Evolutionary conservation across 2,888 invertebrate species (phyloP).

Genomic region (Gymnocheta viridis): DNA sequence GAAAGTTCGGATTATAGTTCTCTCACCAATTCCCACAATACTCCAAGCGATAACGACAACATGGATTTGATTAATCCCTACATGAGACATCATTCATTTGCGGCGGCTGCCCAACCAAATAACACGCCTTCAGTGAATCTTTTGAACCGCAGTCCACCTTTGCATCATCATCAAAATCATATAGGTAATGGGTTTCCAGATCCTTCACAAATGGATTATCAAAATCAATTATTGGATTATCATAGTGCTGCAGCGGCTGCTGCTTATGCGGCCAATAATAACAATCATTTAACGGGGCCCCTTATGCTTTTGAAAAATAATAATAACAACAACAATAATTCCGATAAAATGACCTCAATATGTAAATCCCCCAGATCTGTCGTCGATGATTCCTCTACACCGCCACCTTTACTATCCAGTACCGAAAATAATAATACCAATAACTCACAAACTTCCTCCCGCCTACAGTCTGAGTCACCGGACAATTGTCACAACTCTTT

Average conservation of each 20-base stretch:
- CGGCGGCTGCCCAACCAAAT: slow-evolving; percentile 73
- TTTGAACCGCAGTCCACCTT: slow-evolving; percentile 77
- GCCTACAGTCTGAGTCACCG: slow-evolving; percentile 80
- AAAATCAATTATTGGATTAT: slow-evolving; percentile 77
- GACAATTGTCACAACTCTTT: slow-evolving; percentile 76
- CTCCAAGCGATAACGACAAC: slow-evolving; percentile 73
- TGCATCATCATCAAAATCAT: slow-evolving; percentile 67
- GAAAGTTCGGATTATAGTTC: slow-evolving; percentile 70
- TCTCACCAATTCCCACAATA: slow-evolving; percentile 56
- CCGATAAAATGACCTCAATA: slow-evolving; percentile 65
- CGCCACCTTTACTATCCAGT: slow-evolving; percentile 74
- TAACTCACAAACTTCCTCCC: slow-evolving; percentile 75
- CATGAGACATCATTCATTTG: slow-evolving; percentile 79
- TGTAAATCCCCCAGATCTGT: slow-evolving; percentile 74
- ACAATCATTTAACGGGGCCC: slow-evolving; percentile 75
- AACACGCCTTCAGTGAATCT: slow-evolving; percentile 72
- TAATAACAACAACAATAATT: slow-evolving; percentile 47
- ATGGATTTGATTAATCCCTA: slow-evolving; percentile 81
- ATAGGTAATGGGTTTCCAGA: slow-evolving; percentile 70
- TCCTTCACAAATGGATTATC: slow-evolving; percentile 75
- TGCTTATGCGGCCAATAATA: slow-evolving; percentile 78
- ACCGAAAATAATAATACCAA: slow-evolving; percentile 71
- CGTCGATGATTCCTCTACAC: slow-evolving; percentile 79
- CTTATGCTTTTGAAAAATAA: slow-evolving; percentile 77
- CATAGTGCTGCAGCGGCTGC: slow-evolving; percentile 78